Evolutionary conservation across 2,113 vertebrate genomes (phyloP), one percentile per base, ranked within the genome.

Genomic region (Esox niger): DNA sequence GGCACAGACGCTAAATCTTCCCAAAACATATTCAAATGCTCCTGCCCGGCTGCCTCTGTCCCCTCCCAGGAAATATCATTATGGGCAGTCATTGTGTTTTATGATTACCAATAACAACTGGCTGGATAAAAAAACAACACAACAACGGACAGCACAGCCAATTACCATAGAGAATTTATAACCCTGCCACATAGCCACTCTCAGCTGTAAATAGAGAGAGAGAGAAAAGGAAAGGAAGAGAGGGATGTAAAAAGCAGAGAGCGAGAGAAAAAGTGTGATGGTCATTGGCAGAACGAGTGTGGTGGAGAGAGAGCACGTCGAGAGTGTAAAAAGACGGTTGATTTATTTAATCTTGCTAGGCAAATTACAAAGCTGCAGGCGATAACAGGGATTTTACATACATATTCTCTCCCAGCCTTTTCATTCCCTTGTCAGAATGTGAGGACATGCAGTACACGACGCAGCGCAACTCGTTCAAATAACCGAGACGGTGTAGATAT

Each of bases 71-170:
- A 84, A 86, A 86, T 81, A 81, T 79, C 67, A 83, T 86, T 81
- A 85, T 86, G 75, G 85, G 81, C 71, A 83, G 79, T 86, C 82
- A 81, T 77, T 89, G 84, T 77, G 84, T 88, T 89, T 89, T 84
- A 86, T 87, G 81, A 87, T 84, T 84, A 64, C 15, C 35, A 82
- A 79, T 79, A 88, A 83, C 82, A 86, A 77, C 75, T 74, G 31
- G 11, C 77, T 71, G 58, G 54, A 74, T 47, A 77, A 32, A 52
- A 71, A 83, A 85, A n/a, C n/a, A n/a, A 80, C 83, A 79, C 69
- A 81, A 84, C 80, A 87, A 81, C 73, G 70, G 68, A 74, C 60
- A 64, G 79, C 66, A 76, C 85, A 87, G 74, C 71, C 83, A 86
- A 87, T 88, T 87, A 86, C 73, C 65, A 56, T 27, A 38, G 35